Evolutionary conservation across 2,888 invertebrate species (phyloP), one percentile per base, ranked within the genome.

Genomic region (Baccha elongata): DNA sequence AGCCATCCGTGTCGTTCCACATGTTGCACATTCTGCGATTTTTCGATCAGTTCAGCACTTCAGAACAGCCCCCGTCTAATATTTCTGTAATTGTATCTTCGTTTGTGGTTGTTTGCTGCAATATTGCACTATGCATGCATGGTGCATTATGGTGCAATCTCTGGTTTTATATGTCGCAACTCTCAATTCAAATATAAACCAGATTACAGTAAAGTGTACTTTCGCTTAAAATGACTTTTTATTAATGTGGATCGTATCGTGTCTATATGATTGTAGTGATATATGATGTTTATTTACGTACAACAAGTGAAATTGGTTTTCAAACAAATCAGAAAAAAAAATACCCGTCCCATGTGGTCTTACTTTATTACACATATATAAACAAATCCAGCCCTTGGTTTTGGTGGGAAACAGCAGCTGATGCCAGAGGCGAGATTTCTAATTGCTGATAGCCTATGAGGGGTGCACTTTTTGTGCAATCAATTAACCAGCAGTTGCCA

Each of bases 211-310:
- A 53, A 46, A 44, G 65, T n/a, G n/a, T 46, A 75, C 75, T 68
- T 75, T 75, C 75, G 68, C 60, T 68, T 44, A n/a, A 68, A 60
- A 52, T 67, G 29, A 46, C 64, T 72, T 55, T 48, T 35, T 26
- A 58, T 67, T 40, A 32, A 29, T 46, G 46, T 37, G 37, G 55
- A 55, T 11, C 37, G 65, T 58, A 32, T 44, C 26, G 13, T 44
- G 1, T 40, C 13, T 40, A 8, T 40, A 3, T 3, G 4, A 40
- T 13, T 40, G 8, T 3, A 5, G 6, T n/a, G 2, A n/a, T 2
- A 13, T 40, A 13, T 40, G n/a, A 32, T 40, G 15, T 40, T 58
- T 15, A 15, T 23, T 23, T 10, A 5, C 13, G 0, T 17, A 10
- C 3, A 29, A 35, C n/a, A 40, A 58, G 23, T 40, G 15, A 58